These are phyloP conservation scores for Ellobius talpinus DNA, from an alignment of 2,113 vertebrate genomes.

Conservation along the genomic window DNA sequence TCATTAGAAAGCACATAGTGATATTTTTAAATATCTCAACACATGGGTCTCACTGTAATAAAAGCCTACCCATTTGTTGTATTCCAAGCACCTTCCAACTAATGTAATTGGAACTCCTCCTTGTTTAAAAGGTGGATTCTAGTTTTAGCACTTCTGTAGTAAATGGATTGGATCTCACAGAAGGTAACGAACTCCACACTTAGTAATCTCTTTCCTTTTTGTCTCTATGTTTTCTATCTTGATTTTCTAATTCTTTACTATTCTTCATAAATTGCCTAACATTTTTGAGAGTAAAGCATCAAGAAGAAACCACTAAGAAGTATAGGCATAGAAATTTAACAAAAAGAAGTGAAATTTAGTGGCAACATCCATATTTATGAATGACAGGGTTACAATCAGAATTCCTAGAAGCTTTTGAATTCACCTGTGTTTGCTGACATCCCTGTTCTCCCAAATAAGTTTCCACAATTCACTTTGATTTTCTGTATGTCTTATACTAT, in stretches of 20 bases:
- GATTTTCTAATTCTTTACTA: background rate
- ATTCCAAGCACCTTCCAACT: background rate
- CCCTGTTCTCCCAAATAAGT: background rate
- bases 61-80: background rate
- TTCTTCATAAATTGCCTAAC: slow-evolving; percentile 14
- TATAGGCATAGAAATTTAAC: background rate
- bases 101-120: background rate
- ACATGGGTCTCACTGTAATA: rapidly evolving
- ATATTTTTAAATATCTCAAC: background rate
- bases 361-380: too few species aligned
- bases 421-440: background rate
- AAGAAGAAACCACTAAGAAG: background rate
- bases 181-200: background rate
- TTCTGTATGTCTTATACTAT: background rate
- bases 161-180: background rate
- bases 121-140: background rate
- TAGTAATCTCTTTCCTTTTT: background rate
- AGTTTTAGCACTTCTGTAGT: background rate
- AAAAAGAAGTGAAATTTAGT: background rate
- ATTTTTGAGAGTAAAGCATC: background rate
- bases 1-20: background rate
- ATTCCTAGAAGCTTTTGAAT: background rate
- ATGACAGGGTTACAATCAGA: background rate
- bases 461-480: background rate
- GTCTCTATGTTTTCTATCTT: background rate